A percentile compares a stretch with the other conserved stretches of the same genome.
phyloP scores from a whole-genome alignment of 2,888 invertebrate species.

The Phragmatobia fuliginosa region DNA sequence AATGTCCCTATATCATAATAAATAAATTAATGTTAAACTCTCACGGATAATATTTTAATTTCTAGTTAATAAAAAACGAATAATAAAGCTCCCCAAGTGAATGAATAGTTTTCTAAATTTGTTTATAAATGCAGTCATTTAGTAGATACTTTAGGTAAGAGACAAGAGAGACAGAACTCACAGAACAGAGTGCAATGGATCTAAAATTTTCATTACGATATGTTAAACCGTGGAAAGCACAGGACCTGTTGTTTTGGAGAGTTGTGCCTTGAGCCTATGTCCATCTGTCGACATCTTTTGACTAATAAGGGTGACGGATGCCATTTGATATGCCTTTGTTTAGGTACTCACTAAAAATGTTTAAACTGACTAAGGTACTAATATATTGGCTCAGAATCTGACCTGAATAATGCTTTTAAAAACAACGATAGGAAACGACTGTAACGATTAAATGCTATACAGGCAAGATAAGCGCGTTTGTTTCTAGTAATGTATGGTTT shows the following conservation, averaged over 20 bases:
- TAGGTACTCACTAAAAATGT: neutral
- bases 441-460: neutral
- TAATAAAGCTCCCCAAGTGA: neutral
- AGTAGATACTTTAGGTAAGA: neutral
- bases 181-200: neutral
- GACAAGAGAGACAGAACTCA: neutral
- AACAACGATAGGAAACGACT: neutral
- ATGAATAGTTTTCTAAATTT: neutral
- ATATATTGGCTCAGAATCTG: neutral
- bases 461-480: neutral
- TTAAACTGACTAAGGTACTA: neutral
- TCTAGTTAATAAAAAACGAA: neutral
- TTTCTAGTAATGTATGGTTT: neutral
- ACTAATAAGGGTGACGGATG: neutral
- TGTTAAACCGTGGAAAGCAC: too few relatives aligned
- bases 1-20: neutral
- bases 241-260: too few relatives aligned
- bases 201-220: neutral
- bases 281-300: too few relatives aligned
- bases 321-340: neutral
- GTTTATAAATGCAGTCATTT: neutral
- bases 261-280: too few relatives aligned
- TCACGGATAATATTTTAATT: neutral
- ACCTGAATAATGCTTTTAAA: neutral
- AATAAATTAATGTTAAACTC: neutral